Evolutionary conservation across 2,113 vertebrate genomes (phyloP).

Genomic region (Atherinomorus stipes): DNA sequence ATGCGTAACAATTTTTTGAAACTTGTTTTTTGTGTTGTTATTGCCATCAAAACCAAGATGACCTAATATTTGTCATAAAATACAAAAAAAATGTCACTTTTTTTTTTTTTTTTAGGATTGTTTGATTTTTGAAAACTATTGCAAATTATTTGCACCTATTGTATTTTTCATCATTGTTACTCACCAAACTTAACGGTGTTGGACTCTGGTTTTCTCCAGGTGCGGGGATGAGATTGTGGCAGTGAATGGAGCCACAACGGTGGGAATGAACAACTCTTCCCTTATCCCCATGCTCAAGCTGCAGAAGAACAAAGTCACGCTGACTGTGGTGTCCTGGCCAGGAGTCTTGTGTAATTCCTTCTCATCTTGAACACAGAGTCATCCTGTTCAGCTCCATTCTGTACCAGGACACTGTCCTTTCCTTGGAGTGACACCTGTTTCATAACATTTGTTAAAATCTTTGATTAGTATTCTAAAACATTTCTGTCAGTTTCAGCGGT

Average conservation of each 20-base stretch:
- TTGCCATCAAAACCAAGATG: too few species aligned
- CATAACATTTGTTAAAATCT: background rate
- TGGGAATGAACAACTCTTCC: constrained; percentile 93
- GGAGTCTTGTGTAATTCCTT: constrained; percentile 86
- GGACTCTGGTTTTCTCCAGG: constrained; percentile 70
- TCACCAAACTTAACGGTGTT: background rate
- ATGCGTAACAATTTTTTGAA: too few species aligned
- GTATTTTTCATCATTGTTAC: background rate
- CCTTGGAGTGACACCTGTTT: background rate
- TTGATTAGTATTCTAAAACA: background rate
- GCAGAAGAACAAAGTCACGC: constrained; percentile 90
- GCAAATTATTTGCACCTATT: too few species aligned
- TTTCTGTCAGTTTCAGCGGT: background rate
- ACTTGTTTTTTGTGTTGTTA: too few species aligned
- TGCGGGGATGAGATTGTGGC: constrained; percentile 95
- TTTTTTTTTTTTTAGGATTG: too few species aligned
- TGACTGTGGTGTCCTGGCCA: constrained; percentile 94
- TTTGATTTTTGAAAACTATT: too few species aligned
- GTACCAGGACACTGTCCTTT: constrained; percentile 13
- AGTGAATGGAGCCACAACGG: constrained; percentile 89
- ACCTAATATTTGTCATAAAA: too few species aligned
- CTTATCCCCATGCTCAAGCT: constrained; percentile 94
- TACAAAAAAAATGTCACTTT: too few species aligned
- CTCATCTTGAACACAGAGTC: background rate
- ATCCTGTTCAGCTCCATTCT: constrained; percentile 36